phyloP scores from a whole-genome alignment of 2,888 invertebrate genomes.

The Cataglyphis rosenhaueri region DNA sequence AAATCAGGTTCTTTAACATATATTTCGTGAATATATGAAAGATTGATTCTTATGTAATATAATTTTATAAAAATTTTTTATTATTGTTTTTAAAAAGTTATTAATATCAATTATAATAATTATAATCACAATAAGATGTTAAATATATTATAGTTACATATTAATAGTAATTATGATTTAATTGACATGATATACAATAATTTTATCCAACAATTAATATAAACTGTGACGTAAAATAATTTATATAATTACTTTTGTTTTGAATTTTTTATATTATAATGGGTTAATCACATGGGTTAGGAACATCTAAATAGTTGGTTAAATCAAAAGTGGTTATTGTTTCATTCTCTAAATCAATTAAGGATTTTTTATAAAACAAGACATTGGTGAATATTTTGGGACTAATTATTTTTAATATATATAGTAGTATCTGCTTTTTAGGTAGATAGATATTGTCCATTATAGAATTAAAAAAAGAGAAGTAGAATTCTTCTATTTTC shows the following conservation, averaged over 20 bases:
- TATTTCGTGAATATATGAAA: neutral
- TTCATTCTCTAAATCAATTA: constrained; percentile 14
- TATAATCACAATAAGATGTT: neutral
- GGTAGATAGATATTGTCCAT: neutral
- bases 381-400: neutral
- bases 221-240: neutral
- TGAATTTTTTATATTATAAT: neutral
- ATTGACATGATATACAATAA: neutral
- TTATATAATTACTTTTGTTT: neutral
- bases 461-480: neutral
- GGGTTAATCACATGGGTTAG: neutral
- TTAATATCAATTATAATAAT: neutral
- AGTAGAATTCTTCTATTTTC: constrained; percentile 1
- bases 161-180: neutral
- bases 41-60: neutral
- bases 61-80: constrained; percentile 5
- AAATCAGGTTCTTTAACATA: neutral
- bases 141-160: neutral
- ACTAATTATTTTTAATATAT: neutral
- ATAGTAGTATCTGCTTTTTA: neutral
- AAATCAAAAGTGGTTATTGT: constrained; percentile 7
- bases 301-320: constrained; percentile 4
- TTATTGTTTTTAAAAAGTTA: neutral
- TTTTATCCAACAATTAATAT: neutral
- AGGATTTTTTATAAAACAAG: neutral